Percentiles rank a stretch among this genome's conserved stretches.
Conservation (phyloP, 2,113 vertebrate species). For the Galeopterus variegatus region DNA sequence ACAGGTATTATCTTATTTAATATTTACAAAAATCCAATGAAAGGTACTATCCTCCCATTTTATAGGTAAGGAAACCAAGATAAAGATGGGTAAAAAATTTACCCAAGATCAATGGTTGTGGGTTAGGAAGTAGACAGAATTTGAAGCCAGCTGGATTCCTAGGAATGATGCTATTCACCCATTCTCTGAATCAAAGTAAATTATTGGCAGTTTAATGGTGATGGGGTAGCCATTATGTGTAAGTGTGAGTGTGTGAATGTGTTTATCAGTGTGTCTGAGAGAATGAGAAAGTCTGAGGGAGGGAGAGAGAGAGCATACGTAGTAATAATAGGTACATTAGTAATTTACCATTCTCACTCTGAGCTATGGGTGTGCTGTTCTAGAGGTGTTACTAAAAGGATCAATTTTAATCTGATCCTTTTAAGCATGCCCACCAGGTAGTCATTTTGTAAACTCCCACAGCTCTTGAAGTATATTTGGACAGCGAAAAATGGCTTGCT, state of each 20-base stretch:
- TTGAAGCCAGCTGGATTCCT: neutral
- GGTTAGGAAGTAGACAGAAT: neutral
- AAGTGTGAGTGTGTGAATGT: neutral
- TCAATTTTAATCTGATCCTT: slow-evolving; percentile 49
- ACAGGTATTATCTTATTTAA: neutral
- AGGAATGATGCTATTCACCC: neutral
- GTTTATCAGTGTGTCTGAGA: neutral
- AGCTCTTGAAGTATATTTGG: neutral
- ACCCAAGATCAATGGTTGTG: neutral
- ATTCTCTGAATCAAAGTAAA: neutral
- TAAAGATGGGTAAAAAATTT: neutral
- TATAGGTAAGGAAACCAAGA: neutral
- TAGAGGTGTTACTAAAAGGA: slow-evolving; percentile 24
- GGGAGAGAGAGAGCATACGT: neutral
- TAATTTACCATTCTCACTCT: neutral
- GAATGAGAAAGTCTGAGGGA: neutral
- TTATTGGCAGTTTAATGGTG: neutral
- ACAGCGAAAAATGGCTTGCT: slow-evolving; percentile 34
- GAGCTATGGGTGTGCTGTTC: neutral
- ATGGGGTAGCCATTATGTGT: neutral
- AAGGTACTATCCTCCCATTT: neutral
- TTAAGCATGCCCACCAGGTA: neutral
- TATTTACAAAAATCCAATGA: neutral
- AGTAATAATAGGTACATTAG: neutral
- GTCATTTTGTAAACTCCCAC: slow-evolving; percentile 54